phyloP scores from a whole-genome alignment of 2,113 vertebrate genomes.

The Hypanus sabinus region DNA sequence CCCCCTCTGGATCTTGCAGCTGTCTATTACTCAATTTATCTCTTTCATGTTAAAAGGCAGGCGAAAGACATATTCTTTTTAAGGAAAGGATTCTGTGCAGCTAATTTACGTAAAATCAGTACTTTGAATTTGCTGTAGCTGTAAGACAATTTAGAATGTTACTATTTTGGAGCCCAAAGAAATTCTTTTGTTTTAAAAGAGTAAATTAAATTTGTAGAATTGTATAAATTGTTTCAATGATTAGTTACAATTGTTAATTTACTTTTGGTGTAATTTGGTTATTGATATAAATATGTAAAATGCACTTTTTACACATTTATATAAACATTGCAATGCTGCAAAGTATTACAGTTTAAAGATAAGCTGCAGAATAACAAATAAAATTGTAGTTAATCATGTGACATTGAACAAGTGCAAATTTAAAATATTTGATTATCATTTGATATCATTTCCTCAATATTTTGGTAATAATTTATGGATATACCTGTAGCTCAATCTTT shows the following conservation, averaged over 20 bases:
- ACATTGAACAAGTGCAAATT: not conserved
- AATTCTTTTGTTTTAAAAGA: not conserved
- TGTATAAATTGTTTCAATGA: not conserved
- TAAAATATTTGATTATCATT: no score
- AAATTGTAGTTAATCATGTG: not conserved
- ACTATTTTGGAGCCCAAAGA: not conserved
- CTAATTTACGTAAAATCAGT: slow-evolving; percentile 29
- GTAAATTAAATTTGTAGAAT: not conserved
- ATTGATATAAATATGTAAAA: not conserved
- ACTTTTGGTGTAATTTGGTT: not conserved
- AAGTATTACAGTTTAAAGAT: not conserved
- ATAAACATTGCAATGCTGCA: not conserved
- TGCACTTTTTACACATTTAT: not conserved
- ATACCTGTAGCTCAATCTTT: not conserved
- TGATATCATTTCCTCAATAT: no score
- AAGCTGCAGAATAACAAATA: not conserved
- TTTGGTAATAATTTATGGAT: no score
- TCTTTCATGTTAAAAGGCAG: slow-evolving; percentile 26
- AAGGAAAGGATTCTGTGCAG: not conserved
- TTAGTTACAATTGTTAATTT: not conserved
- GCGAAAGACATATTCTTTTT: not conserved
- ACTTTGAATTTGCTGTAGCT: not conserved
- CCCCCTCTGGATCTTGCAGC: not conserved
- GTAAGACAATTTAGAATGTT: not conserved
- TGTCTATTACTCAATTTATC: slow-evolving; percentile 1